These are phyloP conservation scores for Meloidogyne floridensis DNA, from an alignment of 1,140 invertebrate species.

Conservation along the genomic window DNA sequence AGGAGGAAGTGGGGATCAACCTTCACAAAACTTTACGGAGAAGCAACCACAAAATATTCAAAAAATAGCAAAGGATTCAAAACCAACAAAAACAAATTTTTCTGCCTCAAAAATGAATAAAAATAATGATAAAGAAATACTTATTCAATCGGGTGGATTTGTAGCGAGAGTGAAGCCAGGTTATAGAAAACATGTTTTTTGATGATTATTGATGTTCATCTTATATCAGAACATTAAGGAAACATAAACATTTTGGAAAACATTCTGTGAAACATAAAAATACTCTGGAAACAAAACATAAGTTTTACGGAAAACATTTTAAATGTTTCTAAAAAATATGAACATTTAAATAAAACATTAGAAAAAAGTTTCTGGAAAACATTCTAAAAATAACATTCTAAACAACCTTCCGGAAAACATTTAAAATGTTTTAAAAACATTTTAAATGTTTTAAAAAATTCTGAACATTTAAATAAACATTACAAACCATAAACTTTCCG, in stretches of 20 bases:
- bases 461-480: not conserved
- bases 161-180: slow-evolving; percentile 5
- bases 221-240: too few relatives aligned
- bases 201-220: not conserved
- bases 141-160: slow-evolving; percentile 4
- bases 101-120: not conserved
- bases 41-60: slow-evolving; percentile 4
- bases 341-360: not conserved
- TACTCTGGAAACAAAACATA: too few relatives aligned
- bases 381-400: too few relatives aligned
- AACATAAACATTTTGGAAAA: too few relatives aligned
- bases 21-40: not conserved
- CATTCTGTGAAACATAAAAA: too few relatives aligned
- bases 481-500: not conserved
- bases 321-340: not conserved
- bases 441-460: not conserved
- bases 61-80: not conserved
- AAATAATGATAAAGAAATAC: not conserved
- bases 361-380: too few relatives aligned
- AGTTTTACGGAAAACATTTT: not conserved
- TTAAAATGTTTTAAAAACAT: not conserved
- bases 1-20: not conserved
- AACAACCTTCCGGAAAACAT: not conserved
- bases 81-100: slow-evolving; percentile 1
- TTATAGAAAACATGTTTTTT: not conserved